Evolutionary conservation across 2,113 vertebrate species (phyloP), one percentile per base, ranked within the genome.

Genomic region (Mus pahari): DNA sequence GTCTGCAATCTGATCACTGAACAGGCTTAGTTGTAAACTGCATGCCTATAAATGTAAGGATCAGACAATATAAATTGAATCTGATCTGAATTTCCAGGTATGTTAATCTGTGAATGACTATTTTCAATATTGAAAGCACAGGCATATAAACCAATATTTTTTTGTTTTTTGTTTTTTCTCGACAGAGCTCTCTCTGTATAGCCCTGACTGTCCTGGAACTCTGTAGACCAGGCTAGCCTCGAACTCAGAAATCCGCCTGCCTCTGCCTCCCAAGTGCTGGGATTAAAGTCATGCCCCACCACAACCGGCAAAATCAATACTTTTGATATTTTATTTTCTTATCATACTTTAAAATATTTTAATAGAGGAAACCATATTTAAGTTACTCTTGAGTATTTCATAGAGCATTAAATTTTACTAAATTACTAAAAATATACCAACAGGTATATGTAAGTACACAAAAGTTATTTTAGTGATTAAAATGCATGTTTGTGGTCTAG

Each of bases 401-500:
- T 92, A 86, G 94, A 89, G 91, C 16, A 66, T 83, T 33, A 90
- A 86, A 12, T 36, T 94, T 81, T 13, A 86, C 60, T 48, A 48
- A 48, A 90, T 39, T 73, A 22, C 26, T 94, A 78, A 86, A 91
- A 89, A 39, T 89, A 95, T 20, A 93, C 9, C 36, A 94, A 12
- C 95, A 81, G 84, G 83, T 55, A 89, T 20, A 13, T 88, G 6
- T 60, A 93, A 95, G 50, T 36, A 93, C 71, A 94, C 66, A 92
- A 90, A 90, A 86, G 31, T 84, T 28, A 95, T 78, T 93, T 97
- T 74, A 93, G 53, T 33, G 94, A 90, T 71, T 84, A 93, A 93
- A 95, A 68, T 74, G 89, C 10, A 87, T 48, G 22, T 36, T 77
- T 68, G 45, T 73, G 53, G 2, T 94, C 17, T 89, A 92, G 31